Evolutionary conservation across 2,113 vertebrate genomes (phyloP), one percentile per base, ranked within the genome.

Genomic region (Rhinoderma darwinii): DNA sequence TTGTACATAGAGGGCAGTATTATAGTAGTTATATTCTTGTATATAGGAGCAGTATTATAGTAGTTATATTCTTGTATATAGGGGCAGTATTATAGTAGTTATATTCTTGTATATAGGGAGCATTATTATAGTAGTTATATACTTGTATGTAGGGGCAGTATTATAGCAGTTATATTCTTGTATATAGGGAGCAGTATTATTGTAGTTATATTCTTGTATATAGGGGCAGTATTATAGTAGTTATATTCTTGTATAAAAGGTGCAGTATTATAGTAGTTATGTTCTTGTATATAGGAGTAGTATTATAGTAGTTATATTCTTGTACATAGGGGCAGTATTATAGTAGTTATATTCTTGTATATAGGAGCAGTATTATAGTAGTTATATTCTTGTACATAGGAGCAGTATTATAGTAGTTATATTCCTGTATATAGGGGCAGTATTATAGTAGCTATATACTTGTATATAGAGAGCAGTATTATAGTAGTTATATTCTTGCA

Each of bases 11-110:
- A n/a, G 63, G 9, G 30, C 32, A 68, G 63, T 68, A 68, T 68
- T 68, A 68, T 68, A 68, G 63, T 68, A 68, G 30, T 68, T 68
- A 68, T 68, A 68, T 68, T 35, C 68, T 72, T 39, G 68, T 72
- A 72, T 17, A 39, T 72, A 72, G 68, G 68, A 9, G 37, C 68
- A 72, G 68, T 72, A 72, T 72, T 72, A 72, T 72, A 72, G 35
- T 72, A 72, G 68, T 25, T 72, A 39, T 68, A 68, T 68, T 68
- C 63, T 68, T 68, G 63, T 68, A 68, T 3, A 68, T 68, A 68
- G 63, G 63, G 18, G 51, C 51, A 54, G 51, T 54, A 54, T 54
- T 54, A 54, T 54, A 54, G 51, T 54, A 54, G 51, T 54, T 54
- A 54, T 54, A 54, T 54, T 54, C 51, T 54, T 54, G 51, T 54